These are phyloP conservation scores for Eulacestoma nigropectus DNA, from an alignment of 2,113 vertebrate genomes.

Conservation along the genomic window DNA sequence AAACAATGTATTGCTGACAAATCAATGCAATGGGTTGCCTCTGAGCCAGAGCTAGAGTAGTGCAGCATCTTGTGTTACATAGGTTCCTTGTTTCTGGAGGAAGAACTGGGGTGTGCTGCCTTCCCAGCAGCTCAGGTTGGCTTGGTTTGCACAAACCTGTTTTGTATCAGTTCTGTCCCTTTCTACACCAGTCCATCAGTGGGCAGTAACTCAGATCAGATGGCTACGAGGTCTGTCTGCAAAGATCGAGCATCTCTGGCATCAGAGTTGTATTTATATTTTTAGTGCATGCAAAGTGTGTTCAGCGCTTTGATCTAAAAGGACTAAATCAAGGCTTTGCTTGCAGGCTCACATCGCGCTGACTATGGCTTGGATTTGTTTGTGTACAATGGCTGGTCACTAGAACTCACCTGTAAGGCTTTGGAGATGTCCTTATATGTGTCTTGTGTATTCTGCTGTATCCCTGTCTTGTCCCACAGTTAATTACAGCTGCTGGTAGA, in stretches of 20 bases:
- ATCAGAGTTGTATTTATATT: not conserved
- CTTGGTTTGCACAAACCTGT: not conserved
- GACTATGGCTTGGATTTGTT: not conserved
- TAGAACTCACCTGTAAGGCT: not conserved
- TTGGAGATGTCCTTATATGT: not conserved
- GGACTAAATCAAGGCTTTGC: not conserved
- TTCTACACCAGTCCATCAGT: not conserved
- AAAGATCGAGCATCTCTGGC: not conserved
- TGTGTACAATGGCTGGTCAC: not conserved
- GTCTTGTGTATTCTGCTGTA: rapidly evolving
- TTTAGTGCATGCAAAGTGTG: rapidly evolving
- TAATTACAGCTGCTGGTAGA: not conserved
- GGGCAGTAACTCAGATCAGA: not conserved
- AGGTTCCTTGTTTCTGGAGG: not conserved
- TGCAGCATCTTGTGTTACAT: rapidly evolving
- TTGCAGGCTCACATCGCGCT: not conserved
- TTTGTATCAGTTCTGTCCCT: not conserved
- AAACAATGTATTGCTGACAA: not conserved
- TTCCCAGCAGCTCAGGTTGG: not conserved
- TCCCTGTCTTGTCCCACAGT: not conserved
- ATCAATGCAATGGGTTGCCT: not conserved
- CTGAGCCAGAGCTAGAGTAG: not conserved
- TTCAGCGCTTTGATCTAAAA: not conserved
- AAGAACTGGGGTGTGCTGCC: not conserved
- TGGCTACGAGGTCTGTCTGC: not conserved